phyloP scores from a whole-genome alignment of 2,888 invertebrate genomes.

The Tetramorium bicarinatum region DNA sequence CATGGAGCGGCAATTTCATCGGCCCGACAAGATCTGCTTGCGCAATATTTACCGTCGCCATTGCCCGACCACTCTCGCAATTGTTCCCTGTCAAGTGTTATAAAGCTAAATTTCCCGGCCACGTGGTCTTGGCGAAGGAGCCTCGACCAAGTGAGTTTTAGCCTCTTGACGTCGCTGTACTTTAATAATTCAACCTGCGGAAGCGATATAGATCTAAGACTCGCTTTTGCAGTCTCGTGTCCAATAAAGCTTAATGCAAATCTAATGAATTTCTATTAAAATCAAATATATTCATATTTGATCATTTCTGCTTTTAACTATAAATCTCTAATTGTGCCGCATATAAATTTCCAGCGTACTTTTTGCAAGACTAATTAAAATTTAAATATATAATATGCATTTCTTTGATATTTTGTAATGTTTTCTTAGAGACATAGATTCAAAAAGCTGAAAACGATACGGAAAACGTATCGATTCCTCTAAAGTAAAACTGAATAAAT shows the following conservation, averaged over 20 bases:
- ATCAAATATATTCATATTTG: background rate
- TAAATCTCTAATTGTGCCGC: background rate
- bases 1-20: conserved; percentile 56
- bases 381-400: background rate
- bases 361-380: background rate
- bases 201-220: conserved; percentile 3
- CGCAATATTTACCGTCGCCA: conserved; percentile 55
- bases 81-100: conserved; percentile 52
- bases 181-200: conserved; percentile 36
- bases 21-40: conserved; percentile 61
- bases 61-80: conserved; percentile 43
- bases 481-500: conserved; percentile 4
- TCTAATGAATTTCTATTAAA: background rate
- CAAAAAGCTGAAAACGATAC: background rate
- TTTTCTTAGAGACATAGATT: background rate
- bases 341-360: background rate
- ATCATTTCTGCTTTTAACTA: background rate
- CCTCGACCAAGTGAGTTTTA: conserved; percentile 15
- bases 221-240: background rate
- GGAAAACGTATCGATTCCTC: background rate
- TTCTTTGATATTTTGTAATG: background rate
- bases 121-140: conserved; percentile 21
- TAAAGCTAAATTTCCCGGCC: conserved; percentile 46
- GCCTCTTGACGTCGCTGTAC: conserved; percentile 14
- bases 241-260: background rate